Evolutionary conservation across 2,888 invertebrate genomes (phyloP).

Genomic region (Hofmannophila pseudospretella): DNA sequence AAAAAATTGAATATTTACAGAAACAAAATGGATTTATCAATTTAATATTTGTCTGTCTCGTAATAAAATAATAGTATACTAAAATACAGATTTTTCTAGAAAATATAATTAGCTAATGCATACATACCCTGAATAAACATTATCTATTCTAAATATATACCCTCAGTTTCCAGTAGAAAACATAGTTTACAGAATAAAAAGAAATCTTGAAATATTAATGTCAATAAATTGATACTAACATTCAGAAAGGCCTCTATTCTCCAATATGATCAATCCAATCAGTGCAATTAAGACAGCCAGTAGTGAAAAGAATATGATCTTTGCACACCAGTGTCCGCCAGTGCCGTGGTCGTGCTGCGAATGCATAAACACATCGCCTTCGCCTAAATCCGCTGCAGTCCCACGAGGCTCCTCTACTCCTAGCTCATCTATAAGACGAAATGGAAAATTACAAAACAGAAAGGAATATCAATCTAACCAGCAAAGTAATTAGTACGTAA

Average conservation of each 20-base stretch:
- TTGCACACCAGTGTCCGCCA: constrained; percentile 91
- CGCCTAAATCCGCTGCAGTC: constrained; percentile 65
- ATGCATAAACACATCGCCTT: constrained; percentile 87
- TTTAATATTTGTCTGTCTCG: too few species aligned
- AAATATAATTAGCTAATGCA: too few species aligned
- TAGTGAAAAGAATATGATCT: constrained; percentile 87
- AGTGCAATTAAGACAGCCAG: constrained; percentile 84
- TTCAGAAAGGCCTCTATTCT: constrained; percentile 87
- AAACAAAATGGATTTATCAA: not conserved
- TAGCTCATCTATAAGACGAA: constrained; percentile 60
- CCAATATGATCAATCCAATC: constrained; percentile 87
- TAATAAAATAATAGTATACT: too few species aligned
- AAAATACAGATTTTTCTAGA: too few species aligned
- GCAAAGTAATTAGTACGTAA: not conserved
- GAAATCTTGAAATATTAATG: not conserved
- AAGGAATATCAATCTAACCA: not conserved
- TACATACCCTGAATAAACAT: too few species aligned
- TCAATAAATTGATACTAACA: constrained; percentile 74
- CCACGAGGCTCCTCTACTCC: constrained; percentile 65
- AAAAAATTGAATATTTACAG: too few species aligned
- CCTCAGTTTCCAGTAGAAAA: not conserved
- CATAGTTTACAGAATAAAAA: not conserved
- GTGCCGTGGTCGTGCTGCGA: constrained; percentile 86
- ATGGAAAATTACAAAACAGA: not conserved
- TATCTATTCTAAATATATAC: too few species aligned